These are phyloP conservation scores for Oreonectes daqikongensis DNA, from an alignment of 2,797 vertebrate genomes.

Conservation along the genomic window DNA sequence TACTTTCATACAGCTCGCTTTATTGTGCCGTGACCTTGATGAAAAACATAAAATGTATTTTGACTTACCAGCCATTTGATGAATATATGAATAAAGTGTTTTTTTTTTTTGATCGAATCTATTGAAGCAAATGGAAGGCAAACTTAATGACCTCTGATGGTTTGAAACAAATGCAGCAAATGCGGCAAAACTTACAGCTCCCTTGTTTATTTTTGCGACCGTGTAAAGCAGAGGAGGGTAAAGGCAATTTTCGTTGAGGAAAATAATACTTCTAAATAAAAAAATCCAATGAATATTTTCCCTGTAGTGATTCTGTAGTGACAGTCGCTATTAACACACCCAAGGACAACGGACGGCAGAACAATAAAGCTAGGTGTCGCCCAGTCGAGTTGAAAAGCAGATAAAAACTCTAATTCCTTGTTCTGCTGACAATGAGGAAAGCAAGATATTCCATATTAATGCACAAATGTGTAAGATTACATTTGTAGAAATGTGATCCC, in stretches of 20 bases:
- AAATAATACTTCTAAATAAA: constrained; percentile 26
- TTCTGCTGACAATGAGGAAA: constrained; percentile 14
- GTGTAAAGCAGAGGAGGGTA: background rate
- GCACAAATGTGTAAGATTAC: constrained; percentile 42
- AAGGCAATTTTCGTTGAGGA: constrained; percentile 13
- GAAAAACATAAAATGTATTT: constrained; percentile 1
- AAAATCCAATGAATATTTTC: constrained; percentile 42
- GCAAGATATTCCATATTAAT: constrained; percentile 11
- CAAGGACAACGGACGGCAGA: constrained; percentile 3
- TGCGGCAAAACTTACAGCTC: background rate
- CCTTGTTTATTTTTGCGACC: background rate
- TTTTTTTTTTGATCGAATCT: constrained; percentile 7
- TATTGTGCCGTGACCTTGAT: background rate
- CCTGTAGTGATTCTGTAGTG: background rate
- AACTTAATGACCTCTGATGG: background rate
- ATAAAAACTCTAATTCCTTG: constrained; percentile 2
- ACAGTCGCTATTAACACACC: constrained; percentile 34
- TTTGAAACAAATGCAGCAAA: constrained; percentile 3
- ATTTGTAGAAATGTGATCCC: constrained; percentile 25
- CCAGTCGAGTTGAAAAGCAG: constrained; percentile 5
- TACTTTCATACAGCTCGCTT: background rate
- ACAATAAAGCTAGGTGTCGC: background rate
- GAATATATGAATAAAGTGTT: background rate
- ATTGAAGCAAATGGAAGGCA: background rate
- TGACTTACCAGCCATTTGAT: background rate